Evolutionary conservation across 2,797 vertebrate species (phyloP), one percentile per base, ranked within the genome.

Genomic region (Taenioides sp.): DNA sequence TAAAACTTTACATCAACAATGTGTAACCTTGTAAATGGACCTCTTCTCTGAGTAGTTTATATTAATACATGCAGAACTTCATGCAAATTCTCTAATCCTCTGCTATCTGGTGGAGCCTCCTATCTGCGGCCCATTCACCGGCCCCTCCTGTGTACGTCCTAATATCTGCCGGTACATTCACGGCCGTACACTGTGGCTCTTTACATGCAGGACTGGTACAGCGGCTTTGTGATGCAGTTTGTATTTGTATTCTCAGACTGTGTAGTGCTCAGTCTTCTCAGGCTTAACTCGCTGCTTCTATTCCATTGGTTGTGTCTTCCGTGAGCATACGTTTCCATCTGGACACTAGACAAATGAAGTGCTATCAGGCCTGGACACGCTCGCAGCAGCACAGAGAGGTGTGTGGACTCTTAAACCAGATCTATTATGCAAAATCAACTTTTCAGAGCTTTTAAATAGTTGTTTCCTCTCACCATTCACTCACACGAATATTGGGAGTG

Each of bases 281-380:
- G 71, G 72, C 83, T 84, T 76, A 72, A 77, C 65, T 69, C 75
- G 67, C 28, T 67, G 71, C 80, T 75, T 84, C 77, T 73, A 73
- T 77, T 86, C 75, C 69, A 71, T 76, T 78, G 80, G 49, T 63
- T 68, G 80, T 77, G 60, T 82, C 70, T 83, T 88, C 82, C 81
- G 78, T 77, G 76, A 84, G 78, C 78, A 79, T 80, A 83, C 82
- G 81, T 84, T 84, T 86, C 87, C 74, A 84, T 86, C 86, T 74
- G 27, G 49, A 69, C 49, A 68, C 66, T 73, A 79, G 75, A 72
- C 83, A 87, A 84, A 88, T 84, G 64, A 85, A 84, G 83, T 79
- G 81, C 84, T 84, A 80, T 85, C 80, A 84, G 77, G 69, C 72
- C 67, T 31, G 27, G 79, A 63, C 77, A 85, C 43, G 27, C 78